Conservation (phyloP, 2,797 vertebrate species). For the Pachyuromys duprasi region DNA sequence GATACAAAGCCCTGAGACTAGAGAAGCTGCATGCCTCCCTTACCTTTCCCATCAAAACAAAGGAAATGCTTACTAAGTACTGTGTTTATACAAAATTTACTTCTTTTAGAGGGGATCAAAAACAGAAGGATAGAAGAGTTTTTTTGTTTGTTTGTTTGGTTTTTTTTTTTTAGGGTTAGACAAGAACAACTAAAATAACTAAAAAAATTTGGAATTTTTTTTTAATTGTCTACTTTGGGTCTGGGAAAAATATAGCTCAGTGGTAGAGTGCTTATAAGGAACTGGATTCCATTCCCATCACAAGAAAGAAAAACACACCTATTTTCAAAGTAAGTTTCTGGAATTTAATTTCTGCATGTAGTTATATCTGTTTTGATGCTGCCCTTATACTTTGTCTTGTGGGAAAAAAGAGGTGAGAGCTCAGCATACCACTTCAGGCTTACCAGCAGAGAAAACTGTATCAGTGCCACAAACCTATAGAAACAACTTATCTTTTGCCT, state of each 20-base stretch:
- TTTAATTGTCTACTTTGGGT: background rate
- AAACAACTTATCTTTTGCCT: background rate
- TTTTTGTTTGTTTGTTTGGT: background rate
- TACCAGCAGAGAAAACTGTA: background rate
- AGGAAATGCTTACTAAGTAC: background rate
- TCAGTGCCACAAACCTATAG: background rate
- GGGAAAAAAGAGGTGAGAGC: slow-evolving; percentile 77
- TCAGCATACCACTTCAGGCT: slow-evolving; percentile 52
- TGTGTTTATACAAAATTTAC: background rate
- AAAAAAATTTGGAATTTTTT: background rate
- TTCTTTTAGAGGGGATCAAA: slow-evolving; percentile 27
- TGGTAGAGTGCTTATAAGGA: background rate
- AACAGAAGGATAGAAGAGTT: background rate
- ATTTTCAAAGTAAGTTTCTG: slow-evolving; percentile 8
- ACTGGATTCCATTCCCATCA: background rate
- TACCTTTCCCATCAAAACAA: background rate
- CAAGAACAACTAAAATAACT: background rate
- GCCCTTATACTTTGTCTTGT: slow-evolving; percentile 76
- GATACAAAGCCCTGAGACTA: background rate
- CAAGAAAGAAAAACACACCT: background rate
- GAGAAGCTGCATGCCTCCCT: background rate
- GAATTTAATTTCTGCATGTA: slow-evolving; percentile 27
- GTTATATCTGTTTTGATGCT: background rate
- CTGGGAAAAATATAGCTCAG: background rate
- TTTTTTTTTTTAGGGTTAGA: background rate